Percentiles rank a stretch among this genome's conserved stretches.
Conservation (phyloP, 2,888 invertebrate species). For the Maniola hyperantus region DNA sequence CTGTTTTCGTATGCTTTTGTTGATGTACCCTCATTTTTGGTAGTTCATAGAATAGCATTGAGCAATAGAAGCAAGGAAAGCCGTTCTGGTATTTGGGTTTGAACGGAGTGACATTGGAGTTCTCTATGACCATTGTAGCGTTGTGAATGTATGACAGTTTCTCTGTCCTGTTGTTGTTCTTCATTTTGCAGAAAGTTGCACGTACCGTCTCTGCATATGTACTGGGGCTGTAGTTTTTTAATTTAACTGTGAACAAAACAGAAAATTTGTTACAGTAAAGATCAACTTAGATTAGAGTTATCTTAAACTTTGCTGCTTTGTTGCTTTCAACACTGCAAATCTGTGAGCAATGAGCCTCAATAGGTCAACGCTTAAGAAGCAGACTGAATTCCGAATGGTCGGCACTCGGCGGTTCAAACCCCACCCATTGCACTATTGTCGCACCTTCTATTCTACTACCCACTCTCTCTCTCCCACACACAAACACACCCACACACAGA, state of each 20-base stretch:
- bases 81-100: constrained; percentile 58
- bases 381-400: no score
- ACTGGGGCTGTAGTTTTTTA: constrained; percentile 4
- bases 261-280: neutral
- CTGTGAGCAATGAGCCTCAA: no score
- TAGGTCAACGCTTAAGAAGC: no score
- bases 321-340: no score
- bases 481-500: no score
- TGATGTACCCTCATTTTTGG: constrained; percentile 45
- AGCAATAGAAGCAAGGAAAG: constrained; percentile 66
- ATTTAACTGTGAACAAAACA: constrained; percentile 17
- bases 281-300: no score
- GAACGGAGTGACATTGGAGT: constrained; percentile 61
- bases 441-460: no score
- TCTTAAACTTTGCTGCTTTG: no score
- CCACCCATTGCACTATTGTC: no score
- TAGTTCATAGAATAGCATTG: constrained; percentile 52
- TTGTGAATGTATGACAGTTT: constrained; percentile 59
- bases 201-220: neutral
- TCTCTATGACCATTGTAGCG: constrained; percentile 52
- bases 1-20: constrained; percentile 48
- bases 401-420: no score
- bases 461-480: no score
- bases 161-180: constrained; percentile 47
- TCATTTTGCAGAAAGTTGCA: constrained; percentile 22